Evolutionary conservation across 1,140 invertebrate species (phyloP), one percentile per base, ranked within the genome.

Genomic region (Reticulitermes speratus): DNA sequence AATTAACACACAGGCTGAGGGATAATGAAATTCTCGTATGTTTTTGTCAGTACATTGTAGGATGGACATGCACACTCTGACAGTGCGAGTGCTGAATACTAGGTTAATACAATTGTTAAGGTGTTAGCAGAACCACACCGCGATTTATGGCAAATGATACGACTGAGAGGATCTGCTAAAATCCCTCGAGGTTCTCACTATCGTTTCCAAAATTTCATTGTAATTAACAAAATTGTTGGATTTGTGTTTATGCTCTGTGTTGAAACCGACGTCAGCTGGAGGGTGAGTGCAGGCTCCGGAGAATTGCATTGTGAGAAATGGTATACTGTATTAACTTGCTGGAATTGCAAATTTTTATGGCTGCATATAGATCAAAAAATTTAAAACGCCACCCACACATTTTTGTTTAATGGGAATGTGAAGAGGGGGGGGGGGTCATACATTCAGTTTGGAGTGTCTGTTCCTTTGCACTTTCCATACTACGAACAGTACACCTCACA

Each of bases 61-160:
- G 52, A 21, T 55, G 52, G 52, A 55, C 14, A 21, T 9, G 25
- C 30, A 11, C 65, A 75, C 8, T 7, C 25, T 16, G n/a, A 75
- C 65, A 75, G 65, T 6, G 52, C 52, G 52, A 16, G 19, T 55
- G 52, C 14, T 55, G 5, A 21, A 12, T 19, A 21, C 65, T 30
- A 30, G 65, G 65, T 75, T 75, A 75, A 75, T 75, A 75, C 65
- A 75, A 75, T 75, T 75, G 65, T 75, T 75, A 75, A 75, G 65
- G 65, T 75, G 65, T 75, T 75, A 75, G 65, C 65, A 75, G 16
- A 25, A 14, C 65, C 25, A 25, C 65, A 16, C n/a, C 25, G n/a
- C 12, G 65, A n/a, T 75, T 75, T 30, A 30, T 75, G 65, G 52
- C 52, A 55, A 55, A 55, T 55, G 19, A 55, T 19, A n/a, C 65